Evolutionary conservation across 2,797 vertebrate genomes (phyloP).

Genomic region (Graptemys geographica): DNA sequence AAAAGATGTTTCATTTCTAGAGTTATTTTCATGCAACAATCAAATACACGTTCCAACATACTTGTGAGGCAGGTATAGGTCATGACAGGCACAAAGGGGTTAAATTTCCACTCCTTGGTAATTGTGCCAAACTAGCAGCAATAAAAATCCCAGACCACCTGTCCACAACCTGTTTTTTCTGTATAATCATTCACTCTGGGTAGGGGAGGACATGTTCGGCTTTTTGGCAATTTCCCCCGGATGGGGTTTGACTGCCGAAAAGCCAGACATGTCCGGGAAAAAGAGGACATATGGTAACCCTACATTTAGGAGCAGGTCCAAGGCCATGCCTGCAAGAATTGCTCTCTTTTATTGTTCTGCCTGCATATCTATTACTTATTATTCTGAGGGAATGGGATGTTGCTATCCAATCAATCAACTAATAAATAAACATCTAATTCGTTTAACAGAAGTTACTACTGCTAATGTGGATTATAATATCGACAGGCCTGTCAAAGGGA

Average conservation of each 20-base stretch:
- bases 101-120: not conserved
- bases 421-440: slow-evolving; percentile 17
- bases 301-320: not conserved
- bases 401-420: slow-evolving; percentile 27
- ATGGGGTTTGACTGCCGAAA: too few species aligned
- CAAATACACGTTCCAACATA: not conserved
- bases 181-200: not conserved
- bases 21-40: not conserved
- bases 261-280: too few species aligned
- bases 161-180: not conserved
- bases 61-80: fast-evolving
- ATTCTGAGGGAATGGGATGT: not conserved
- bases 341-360: slow-evolving; percentile 19
- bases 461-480: slow-evolving; percentile 11
- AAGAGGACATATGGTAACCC: too few species aligned
- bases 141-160: not conserved
- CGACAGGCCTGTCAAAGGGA: not conserved
- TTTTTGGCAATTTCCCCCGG: too few species aligned
- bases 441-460: not conserved
- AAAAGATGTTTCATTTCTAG: not conserved
- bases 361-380: slow-evolving; percentile 30
- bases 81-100: not conserved
- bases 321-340: slow-evolving; percentile 39
- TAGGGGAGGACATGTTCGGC: not conserved
- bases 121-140: not conserved